Base-by-base conservation (phyloP, 1,140 invertebrate species). In the Nixonia krombeini region DNA sequence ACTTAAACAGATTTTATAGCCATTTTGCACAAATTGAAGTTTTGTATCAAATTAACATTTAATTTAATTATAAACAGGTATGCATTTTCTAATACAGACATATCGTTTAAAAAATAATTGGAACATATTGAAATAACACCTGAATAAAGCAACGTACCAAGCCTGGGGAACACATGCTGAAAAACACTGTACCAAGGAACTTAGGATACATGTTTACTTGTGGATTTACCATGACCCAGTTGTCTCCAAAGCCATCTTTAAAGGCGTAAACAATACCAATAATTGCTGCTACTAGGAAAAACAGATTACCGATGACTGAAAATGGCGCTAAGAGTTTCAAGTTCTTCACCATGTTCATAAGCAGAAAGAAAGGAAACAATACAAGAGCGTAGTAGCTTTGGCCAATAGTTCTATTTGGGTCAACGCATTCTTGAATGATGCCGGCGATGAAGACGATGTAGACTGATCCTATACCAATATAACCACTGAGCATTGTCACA, bases 121-220 rank as follows among this genome's bases (percentile, higher is more conserved):
- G n/a, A n/a, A n/a, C n/a, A n/a, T n/a, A n/a, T n/a, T n/a, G n/a
- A n/a, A n/a, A n/a, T n/a, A n/a, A n/a, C n/a, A n/a, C n/a, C n/a
- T n/a, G 1, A 4, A 0, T 10, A 10, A 12, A 33, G 10, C 9
- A n/a, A 56, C 53, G 52, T 41, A 76, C 76, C 46, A 78, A 33
- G 23, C 71, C 74, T 1, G 74, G 73, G 0, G 74, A 76, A 25
- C 52, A 68, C 45, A 78, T 62, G 12, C 74, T 62, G 46, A 76
- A 78, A 26, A 78, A 73, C 7, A 72, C 72, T 4, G 64, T 53
- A 0, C 73, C 76, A 2, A 77, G 29, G 33, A 78, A 76, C 42
- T 70, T 75, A 0, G 75, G 71, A 15, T 78, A 78, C 0, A 59
- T 1, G 1, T 31, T 17, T 0, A 72, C 0, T 7, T 70, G 29